Conservation (phyloP, 2,113 vertebrate species). For the Charadrius vociferus region DNA sequence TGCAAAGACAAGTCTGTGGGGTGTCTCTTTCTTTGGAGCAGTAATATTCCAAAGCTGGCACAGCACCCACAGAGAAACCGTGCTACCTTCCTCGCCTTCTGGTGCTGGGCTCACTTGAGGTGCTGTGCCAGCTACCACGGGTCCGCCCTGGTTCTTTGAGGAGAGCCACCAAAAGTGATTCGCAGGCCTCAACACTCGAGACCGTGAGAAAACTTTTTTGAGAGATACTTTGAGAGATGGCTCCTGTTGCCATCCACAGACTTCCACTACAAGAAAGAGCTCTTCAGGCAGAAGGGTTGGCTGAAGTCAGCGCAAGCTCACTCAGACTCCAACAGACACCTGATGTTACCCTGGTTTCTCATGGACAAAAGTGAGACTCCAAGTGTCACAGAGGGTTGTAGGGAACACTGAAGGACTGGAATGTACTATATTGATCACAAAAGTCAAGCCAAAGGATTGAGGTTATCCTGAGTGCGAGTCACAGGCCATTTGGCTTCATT, state of each 20-base stretch:
- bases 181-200: not conserved
- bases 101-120: not conserved
- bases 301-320: not conserved
- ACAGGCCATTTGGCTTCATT: rapidly evolving
- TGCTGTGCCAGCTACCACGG: not conserved
- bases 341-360: rapidly evolving
- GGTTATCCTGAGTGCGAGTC: rapidly evolving
- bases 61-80: not conserved
- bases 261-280: rapidly evolving
- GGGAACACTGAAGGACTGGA: not conserved
- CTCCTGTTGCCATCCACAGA: not conserved
- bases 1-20: not conserved
- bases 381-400: not conserved
- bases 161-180: rapidly evolving
- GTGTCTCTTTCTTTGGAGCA: not conserved
- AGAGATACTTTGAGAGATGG: not conserved
- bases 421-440: rapidly evolving
- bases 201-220: not conserved
- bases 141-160: too few relatives aligned
- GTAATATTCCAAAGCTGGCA: not conserved
- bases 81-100: not conserved
- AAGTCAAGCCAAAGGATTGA: too few relatives aligned
- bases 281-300: rapidly evolving
- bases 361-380: not conserved
- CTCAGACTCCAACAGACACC: rapidly evolving